These are phyloP conservation scores for Ceraclea dissimilis DNA, from an alignment of 2,888 invertebrate genomes.

Conservation along the genomic window DNA sequence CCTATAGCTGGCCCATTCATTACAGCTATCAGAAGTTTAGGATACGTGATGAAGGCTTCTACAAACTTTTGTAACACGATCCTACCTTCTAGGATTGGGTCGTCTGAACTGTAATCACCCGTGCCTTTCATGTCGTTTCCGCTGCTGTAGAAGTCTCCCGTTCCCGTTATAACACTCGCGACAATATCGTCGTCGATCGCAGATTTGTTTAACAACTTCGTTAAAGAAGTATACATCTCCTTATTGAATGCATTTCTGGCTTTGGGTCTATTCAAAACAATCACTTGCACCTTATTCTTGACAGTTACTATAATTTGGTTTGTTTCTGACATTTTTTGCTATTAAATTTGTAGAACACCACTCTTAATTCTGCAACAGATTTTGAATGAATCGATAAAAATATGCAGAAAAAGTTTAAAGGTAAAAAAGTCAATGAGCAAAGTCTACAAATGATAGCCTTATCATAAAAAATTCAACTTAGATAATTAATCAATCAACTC, in stretches of 20 bases:
- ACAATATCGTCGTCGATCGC: slow-evolving; percentile 57
- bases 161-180: slow-evolving; percentile 71
- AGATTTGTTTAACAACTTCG: slow-evolving; percentile 58
- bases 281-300: slow-evolving; percentile 32
- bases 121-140: slow-evolving; percentile 63
- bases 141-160: slow-evolving; percentile 74
- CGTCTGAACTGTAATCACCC: slow-evolving; percentile 29
- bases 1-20: slow-evolving; percentile 95
- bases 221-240: slow-evolving; percentile 60
- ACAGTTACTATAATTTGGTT: slow-evolving; percentile 17
- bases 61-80: slow-evolving; percentile 54
- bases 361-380: too few species aligned
- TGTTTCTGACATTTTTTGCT: background rate
- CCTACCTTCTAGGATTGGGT: slow-evolving; percentile 26
- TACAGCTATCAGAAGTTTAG: slow-evolving; percentile 79
- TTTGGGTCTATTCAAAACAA: slow-evolving; percentile 66
- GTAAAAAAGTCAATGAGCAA: too few species aligned
- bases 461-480: too few species aligned
- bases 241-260: slow-evolving; percentile 73
- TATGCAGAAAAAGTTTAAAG: too few species aligned
- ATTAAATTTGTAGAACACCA: too few species aligned
- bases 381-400: too few species aligned
- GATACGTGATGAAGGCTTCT: slow-evolving; percentile 72
- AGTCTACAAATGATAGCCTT: too few species aligned
- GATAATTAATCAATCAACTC: too few species aligned